Conservation (phyloP, 23 tunicate genomes). For the Halocynthia aurantium region DNA sequence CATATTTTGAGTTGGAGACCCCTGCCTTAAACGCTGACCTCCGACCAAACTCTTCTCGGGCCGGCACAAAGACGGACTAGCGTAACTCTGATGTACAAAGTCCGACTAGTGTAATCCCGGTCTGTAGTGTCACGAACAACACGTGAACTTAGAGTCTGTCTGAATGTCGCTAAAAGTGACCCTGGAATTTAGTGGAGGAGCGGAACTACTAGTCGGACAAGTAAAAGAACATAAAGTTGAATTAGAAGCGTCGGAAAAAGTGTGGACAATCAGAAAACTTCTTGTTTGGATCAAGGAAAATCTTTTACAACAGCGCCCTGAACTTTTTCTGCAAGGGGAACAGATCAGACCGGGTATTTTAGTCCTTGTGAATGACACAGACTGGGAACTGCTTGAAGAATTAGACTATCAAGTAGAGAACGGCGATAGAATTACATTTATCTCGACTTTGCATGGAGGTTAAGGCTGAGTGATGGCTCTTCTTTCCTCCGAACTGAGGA, state of each 20-base stretch:
- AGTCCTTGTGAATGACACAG: conserved; percentile 88
- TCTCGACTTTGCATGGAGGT: conserved; percentile 98
- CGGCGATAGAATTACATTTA: conserved; percentile 73
- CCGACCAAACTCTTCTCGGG: no score
- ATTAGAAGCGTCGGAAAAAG: conserved; percentile 14
- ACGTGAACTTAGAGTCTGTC: background rate
- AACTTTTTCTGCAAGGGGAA: conserved; percentile 72
- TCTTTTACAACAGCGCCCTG: conserved; percentile 69
- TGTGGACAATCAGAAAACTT: conserved; percentile 46
- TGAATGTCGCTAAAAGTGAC: conserved; percentile 36
- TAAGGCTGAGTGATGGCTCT: conserved; percentile 12
- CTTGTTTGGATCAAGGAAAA: conserved; percentile 78
- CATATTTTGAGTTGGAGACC: no score
- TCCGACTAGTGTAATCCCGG: no score
- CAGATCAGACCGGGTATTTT: conserved; percentile 91
- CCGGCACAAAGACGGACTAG: no score
- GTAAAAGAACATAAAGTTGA: conserved; percentile 41
- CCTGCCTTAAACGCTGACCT: no score
- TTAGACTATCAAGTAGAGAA: conserved; percentile 47
- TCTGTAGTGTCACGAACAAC: no score
- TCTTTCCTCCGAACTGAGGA: background rate
- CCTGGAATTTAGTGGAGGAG: conserved; percentile 96
- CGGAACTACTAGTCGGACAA: conserved; percentile 76
- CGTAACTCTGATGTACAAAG: no score
- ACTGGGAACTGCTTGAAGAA: conserved; percentile 73